A percentile compares a stretch with the other conserved stretches of the same genome.
Conservation (phyloP, 2,113 vertebrate genomes). For the Neogobius melanostomus region DNA sequence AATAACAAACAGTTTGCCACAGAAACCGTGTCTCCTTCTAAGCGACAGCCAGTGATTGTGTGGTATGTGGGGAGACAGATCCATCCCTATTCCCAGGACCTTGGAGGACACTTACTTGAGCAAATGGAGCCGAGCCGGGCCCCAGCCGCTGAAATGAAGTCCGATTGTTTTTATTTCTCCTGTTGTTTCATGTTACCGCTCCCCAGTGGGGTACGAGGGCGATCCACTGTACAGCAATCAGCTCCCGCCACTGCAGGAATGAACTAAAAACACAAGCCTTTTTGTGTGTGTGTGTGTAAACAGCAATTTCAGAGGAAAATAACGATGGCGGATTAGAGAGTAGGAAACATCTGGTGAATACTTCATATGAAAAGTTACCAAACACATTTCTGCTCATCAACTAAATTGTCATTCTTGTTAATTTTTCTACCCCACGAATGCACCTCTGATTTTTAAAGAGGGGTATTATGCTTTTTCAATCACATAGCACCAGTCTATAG, state of each 20-base stretch:
- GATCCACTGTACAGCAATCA: constrained; percentile 5
- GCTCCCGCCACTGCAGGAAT: constrained; percentile 3
- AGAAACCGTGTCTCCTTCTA: neutral
- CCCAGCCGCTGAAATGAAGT: constrained; percentile 35
- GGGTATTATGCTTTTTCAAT: no score
- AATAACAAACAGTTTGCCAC: no score
- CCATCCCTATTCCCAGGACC: constrained; percentile 34
- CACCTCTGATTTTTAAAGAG: no score
- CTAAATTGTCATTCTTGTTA: no score
- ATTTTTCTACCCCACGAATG: no score
- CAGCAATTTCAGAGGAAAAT: neutral
- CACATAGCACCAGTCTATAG: no score
- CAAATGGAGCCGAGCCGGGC: constrained; percentile 28
- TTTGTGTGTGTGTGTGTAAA: neutral
- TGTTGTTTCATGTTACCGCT: constrained; percentile 55
- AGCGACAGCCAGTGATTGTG: neutral
- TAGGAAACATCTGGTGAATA: no score
- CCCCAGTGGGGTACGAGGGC: constrained; percentile 21
- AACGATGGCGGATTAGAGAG: neutral
- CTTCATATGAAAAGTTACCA: no score
- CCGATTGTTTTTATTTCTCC: constrained; percentile 55
- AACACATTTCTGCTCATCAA: no score
- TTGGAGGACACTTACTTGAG: constrained; percentile 44
- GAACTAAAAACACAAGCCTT: neutral
- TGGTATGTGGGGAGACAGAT: constrained; percentile 21